Base-by-base conservation (phyloP, 2,797 vertebrate species). In the Ctenopoma kingsleyae region DNA sequence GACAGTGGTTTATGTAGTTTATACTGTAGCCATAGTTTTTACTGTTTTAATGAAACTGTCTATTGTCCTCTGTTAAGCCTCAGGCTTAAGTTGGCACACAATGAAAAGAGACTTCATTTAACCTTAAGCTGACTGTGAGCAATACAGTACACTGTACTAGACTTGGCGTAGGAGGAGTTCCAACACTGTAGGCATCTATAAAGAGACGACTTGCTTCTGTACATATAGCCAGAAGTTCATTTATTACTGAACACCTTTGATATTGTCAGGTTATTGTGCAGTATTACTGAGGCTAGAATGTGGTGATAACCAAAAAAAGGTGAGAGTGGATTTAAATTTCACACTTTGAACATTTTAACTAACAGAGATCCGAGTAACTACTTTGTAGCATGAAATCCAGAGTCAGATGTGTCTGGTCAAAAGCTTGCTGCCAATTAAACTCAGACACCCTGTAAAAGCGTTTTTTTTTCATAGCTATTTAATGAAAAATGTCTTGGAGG, bases 361-460 rank as follows among this genome's bases (percentile, higher is more conserved):
- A 69, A 72, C 51, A 3, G 35, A 74, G 49, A 69, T 80, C 57
- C 27, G 30, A 70, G 65, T 49, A 62, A 76, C 79, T 70, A 78
- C 63, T 85, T 62, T 59, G 64, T 51, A 22, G 53, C 17, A 9
- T 85, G 71, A 84, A 84, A 81, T 80, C 47, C 22, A 54, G 6
- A 78, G 78, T 87, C 76, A 85, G 63, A 59, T 12, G n/a, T 61
- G 66, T 67, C 61, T 74, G 67, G 76, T 76, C 83, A 80, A 74
- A 84, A 63, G 69, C 52, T 68, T 77, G 19, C 58, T 76, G 70
- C 71, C 76, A 82, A 87, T 89, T 84, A 81, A 88, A 82, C 50
- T 56, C 40, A 77, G 78, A 60, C 48, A 69, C 49, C 8, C 22
- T 43, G 62, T 55, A 44, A 61, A 69, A 63, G 38, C 3, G 15